Evolutionary conservation across 2,888 invertebrate species (phyloP), one percentile per base, ranked within the genome.

Genomic region (Tetranychus truncatus): DNA sequence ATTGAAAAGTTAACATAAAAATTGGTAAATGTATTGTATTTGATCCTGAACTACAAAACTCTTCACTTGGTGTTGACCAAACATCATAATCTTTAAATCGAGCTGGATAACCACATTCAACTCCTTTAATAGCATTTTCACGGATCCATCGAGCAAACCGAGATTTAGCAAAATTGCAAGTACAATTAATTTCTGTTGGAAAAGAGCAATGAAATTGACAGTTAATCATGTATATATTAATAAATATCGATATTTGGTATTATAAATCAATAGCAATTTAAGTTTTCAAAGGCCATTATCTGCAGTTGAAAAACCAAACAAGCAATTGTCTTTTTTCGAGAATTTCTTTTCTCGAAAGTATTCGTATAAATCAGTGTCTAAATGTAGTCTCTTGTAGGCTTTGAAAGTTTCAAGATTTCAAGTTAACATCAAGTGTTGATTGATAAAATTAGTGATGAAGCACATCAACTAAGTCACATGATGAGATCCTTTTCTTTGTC

Each of bases 121-220:
- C 77, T 15, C 76, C 77, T 74, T 76, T 77, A 44, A 77, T 77
- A 9, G 76, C 77, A 67, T 76, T 34, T 11, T 76, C 72, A 55
- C 77, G 75, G n/a, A 77, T 45, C 77, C 77, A 77, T 45, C 76
- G 72, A 4, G 76, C 77, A 45, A 77, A 77, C 24, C 73, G 67
- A 9, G 74, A 76, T 73, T 76, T 74, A 11, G 74, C 77, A 72
- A 77, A 77, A 44, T 76, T 76, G 72, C 77, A 77, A 2, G 76
- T 74, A 66, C 77, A 77, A 46, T 76, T 76, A 46, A 72, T 72
- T 20, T 71, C 76, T 76, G 44, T 8, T 34, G 74, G 15, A 9
- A 34, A 34, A 34, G 34, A 34, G 34, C 34, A 34, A 34, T 34
- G 34, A 34, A 74, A 21, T 45, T 18, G 74, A 9, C 21, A 55